Evolutionary conservation across 2,797 vertebrate species (phyloP).

Genomic region (Toxotes lorentzi): DNA sequence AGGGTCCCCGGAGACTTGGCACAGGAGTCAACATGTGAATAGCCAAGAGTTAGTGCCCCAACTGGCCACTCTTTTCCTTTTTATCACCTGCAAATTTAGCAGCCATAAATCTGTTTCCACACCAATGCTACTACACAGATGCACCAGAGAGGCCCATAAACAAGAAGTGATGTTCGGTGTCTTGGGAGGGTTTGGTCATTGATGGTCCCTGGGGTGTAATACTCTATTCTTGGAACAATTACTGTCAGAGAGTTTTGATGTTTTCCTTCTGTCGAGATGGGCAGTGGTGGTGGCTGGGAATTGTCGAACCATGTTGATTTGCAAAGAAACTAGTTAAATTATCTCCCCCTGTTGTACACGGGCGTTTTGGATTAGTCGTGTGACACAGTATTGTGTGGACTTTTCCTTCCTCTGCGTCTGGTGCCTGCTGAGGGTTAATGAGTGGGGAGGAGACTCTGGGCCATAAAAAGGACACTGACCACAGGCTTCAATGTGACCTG

Average conservation of each 20-base stretch:
- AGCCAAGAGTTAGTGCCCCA: conserved; percentile 77
- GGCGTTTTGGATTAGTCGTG: conserved; percentile 4
- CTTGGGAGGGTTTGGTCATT: conserved; percentile 72
- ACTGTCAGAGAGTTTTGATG: conserved; percentile 67
- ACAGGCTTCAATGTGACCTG: conserved; percentile 60
- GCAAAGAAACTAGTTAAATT: conserved; percentile 35
- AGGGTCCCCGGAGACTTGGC: conserved; percentile 68
- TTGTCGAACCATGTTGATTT: conserved; percentile 57
- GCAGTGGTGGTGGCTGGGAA: conserved; percentile 49
- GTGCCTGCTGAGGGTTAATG: conserved; percentile 47
- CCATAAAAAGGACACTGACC: conserved; percentile 63
- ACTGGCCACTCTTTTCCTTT: conserved; percentile 75
- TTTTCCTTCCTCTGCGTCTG: conserved; percentile 30
- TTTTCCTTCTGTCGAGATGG: conserved; percentile 61
- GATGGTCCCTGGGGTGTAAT: conserved; percentile 66
- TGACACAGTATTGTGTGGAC: not conserved
- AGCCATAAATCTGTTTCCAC: conserved; percentile 80
- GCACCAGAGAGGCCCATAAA: conserved; percentile 73
- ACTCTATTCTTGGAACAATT: conserved; percentile 69
- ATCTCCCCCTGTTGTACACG: conserved; percentile 21
- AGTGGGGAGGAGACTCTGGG: conserved; percentile 41
- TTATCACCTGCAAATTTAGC: conserved; percentile 83
- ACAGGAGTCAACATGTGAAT: conserved; percentile 78
- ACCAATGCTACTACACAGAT: conserved; percentile 48
- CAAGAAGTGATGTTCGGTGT: conserved; percentile 75